Base-by-base conservation (phyloP, 2,888 invertebrate species). In the Platycnemis pennipes region DNA sequence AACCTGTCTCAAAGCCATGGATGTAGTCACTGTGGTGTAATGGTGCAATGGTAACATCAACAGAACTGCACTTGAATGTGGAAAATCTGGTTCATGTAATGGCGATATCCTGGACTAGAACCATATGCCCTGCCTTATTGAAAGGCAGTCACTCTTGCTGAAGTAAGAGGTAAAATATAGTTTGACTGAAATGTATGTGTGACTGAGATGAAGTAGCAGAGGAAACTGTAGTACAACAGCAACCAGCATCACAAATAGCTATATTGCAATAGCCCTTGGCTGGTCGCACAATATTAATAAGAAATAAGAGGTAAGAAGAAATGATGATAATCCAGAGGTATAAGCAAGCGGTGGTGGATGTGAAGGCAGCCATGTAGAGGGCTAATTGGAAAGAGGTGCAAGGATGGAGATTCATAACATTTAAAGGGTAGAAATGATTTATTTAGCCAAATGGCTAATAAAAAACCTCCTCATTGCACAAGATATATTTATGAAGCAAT, bases 71-170 rank as follows among this genome's bases (percentile, higher is more conserved):
- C 16, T 19, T 89, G 89, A 89, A 89, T 37, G 13, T n/a, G 19
- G 91, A 69, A 69, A 91, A 45, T 45, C 63, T 91, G 91, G 44
- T 69, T 45, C 44, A 22, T 77, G 88, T 49, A 42, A 37, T 91
- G 91, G 69, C 69, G 22, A 44, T 42, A 63, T 63, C 91, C 91
- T 91, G 91, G 91, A 91, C 91, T 91, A 45, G 91, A 91, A 37
- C 63, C 91, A n/a, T 37, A 88, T 37, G 89, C 56, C 69, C n/a
- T 37, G 19, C n/a, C 42, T 13, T 56, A 44, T n/a, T 45, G 42
- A n/a, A 22, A 69, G 42, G 22, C 56, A 44, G 56, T 11, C 63
- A n/a, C 42, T 91, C 11, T 42, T 63, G 63, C 44, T 69, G 13
- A 26, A 37, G 44, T 56, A 11, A 63, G 22, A 26, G 91, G 42